A percentile compares a stretch with the other conserved stretches of the same genome.
Conservation (phyloP, 2,888 invertebrate species). For the Teleogryllus oceanicus region DNA sequence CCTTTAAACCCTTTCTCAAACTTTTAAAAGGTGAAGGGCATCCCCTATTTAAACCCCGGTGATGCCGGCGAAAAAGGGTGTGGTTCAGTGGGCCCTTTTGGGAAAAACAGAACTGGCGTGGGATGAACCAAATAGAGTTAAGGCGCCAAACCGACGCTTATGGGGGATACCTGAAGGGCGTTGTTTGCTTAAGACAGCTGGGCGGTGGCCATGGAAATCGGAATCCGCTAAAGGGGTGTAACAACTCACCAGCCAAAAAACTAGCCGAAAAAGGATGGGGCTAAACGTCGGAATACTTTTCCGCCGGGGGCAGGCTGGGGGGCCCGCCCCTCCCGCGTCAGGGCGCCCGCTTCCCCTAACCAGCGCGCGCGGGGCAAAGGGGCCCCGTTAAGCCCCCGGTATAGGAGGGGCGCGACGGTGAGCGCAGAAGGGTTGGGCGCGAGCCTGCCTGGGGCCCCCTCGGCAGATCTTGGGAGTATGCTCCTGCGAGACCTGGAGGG, state of each 20-base stretch:
- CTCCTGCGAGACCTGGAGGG: slow-evolving; percentile 23
- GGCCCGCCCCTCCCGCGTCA: not conserved
- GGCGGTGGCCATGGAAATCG: slow-evolving; percentile 52
- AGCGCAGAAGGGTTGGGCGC: not conserved
- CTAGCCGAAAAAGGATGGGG: slow-evolving; percentile 66
- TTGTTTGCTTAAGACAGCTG: slow-evolving; percentile 61
- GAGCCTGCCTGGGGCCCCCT: not conserved
- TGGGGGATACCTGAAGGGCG: slow-evolving; percentile 60
- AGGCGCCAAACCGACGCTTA: slow-evolving; percentile 63
- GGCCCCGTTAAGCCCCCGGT: not conserved
- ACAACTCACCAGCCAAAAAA: slow-evolving; percentile 61
- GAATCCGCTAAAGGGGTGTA: slow-evolving; percentile 48
- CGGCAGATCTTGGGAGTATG: not conserved
- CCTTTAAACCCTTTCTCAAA: slow-evolving; percentile 40
- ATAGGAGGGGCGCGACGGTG: slow-evolving; percentile 11
- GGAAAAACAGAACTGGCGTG: slow-evolving; percentile 78
- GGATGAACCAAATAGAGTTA: slow-evolving; percentile 73
- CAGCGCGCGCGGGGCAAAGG: not conserved
- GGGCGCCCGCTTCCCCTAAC: too few relatives aligned
- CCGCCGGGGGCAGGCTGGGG: slow-evolving; percentile 44
- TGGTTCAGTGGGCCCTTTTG: slow-evolving; percentile 69
- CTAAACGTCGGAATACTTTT: slow-evolving; percentile 53
- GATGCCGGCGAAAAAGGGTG: slow-evolving; percentile 53
- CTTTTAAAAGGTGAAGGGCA: slow-evolving; percentile 55
- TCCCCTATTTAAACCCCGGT: slow-evolving; percentile 63